Evolutionary conservation across 2,888 invertebrate species (phyloP).

Genomic region (Pteria penguin): DNA sequence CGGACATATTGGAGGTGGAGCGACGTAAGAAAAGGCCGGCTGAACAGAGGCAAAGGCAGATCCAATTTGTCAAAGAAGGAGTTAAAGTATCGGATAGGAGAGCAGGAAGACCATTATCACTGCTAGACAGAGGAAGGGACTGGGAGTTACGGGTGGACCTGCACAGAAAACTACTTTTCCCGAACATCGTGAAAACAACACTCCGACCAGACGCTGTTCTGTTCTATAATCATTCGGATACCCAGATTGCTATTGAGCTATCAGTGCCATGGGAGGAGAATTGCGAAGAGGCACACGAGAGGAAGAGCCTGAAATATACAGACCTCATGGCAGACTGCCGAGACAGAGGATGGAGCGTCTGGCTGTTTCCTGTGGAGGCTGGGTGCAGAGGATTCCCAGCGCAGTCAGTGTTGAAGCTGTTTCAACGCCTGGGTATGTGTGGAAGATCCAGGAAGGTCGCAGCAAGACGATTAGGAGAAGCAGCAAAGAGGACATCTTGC

Average conservation of each 20-base stretch:
- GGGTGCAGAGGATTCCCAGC: background rate
- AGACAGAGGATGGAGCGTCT: conserved; percentile 2
- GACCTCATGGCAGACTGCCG: conserved; percentile 9
- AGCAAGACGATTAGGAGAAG: background rate
- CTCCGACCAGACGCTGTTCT: background rate
- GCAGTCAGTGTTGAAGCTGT: conserved; percentile 2
- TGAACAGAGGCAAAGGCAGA: background rate
- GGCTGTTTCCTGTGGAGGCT: background rate
- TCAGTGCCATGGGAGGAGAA: conserved; percentile 23
- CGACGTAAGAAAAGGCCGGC: conserved; percentile 8
- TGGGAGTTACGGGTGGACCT: conserved; percentile 20
- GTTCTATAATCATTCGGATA: background rate
- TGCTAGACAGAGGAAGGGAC: background rate
- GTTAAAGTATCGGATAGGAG: background rate
- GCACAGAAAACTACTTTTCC: conserved; percentile 4
- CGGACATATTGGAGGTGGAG: conserved; percentile 4
- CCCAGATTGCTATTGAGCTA: too few relatives aligned
- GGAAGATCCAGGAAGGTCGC: background rate
- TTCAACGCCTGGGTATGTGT: background rate
- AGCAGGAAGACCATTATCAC: background rate
- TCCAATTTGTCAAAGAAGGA: background rate
- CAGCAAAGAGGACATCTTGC: conserved; percentile 1
- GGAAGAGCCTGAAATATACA: background rate
- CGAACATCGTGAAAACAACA: background rate
- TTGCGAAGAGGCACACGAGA: conserved; percentile 13